Percentiles rank a stretch among this genome's conserved stretches.
These are phyloP conservation scores for Ptilodon capucinus DNA, from an alignment of 2,888 invertebrate species.

Conservation along the genomic window DNA sequence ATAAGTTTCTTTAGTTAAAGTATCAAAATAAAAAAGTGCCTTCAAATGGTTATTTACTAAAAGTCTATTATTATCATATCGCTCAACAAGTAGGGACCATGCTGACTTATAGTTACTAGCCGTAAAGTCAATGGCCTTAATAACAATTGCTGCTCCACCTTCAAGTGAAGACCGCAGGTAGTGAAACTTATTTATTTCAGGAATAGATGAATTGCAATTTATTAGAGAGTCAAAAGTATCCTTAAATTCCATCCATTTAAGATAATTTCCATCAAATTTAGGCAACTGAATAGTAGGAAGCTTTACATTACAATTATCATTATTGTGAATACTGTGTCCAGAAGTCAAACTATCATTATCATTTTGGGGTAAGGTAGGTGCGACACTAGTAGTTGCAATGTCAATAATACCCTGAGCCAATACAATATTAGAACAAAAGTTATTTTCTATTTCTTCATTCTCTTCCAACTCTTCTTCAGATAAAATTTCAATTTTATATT, in stretches of 20 bases:
- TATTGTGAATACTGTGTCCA: neutral
- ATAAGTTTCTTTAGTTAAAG: too few relatives aligned
- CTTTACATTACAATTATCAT: neutral
- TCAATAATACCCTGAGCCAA: neutral
- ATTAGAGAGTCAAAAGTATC: slow-evolving; percentile 25
- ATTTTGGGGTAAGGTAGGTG: too few relatives aligned
- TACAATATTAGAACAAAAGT: neutral
- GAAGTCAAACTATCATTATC: neutral
- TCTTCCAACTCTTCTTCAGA: too few relatives aligned
- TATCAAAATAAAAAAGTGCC: too few relatives aligned
- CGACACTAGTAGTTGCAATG: neutral
- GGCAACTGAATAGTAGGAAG: slow-evolving; percentile 17
- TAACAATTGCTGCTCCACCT: too few relatives aligned
- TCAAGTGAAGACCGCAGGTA: slow-evolving; percentile 23
- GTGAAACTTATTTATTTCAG: slow-evolving; percentile 27
- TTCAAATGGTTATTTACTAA: too few relatives aligned
- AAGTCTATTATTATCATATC: too few relatives aligned
- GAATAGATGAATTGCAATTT: slow-evolving; percentile 18
- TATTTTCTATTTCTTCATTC: neutral
- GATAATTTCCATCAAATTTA: slow-evolving; percentile 21
- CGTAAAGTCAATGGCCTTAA: too few relatives aligned
- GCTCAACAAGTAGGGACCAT: too few relatives aligned
- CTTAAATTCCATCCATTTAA: slow-evolving; percentile 19
- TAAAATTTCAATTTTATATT: too few relatives aligned
- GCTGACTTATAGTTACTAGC: too few relatives aligned